Base-by-base conservation (phyloP, 92 coral and sea anemone species). In the Zoanthus sansibaricus region DNA sequence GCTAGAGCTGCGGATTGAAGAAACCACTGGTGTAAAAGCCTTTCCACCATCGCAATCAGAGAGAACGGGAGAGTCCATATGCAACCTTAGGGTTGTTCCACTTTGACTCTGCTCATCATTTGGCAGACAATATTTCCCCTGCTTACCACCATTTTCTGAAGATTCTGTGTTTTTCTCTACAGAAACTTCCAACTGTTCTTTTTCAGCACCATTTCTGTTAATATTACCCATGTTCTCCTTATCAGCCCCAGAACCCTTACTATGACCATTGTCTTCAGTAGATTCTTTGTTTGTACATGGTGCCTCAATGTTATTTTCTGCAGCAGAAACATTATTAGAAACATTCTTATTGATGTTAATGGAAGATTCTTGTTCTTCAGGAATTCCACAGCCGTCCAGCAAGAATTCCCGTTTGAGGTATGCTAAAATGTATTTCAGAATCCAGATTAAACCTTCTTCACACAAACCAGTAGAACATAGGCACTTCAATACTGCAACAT, bases 401-500 rank as follows among this genome's bases (percentile, higher is more conserved):
- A 89, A 80, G 72, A 92, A 92, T 79, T 95, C 99, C 51, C 92
- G 87, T 82, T 92, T 93, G 18, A 97, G 90, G 83, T 95, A 97
- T 2, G 80, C 94, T 66, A 89, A 71, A n/a, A 95, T 91, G 80
- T 97, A 97, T 20, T 92, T 91, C 87, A 97, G 79, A 12, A 92
- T 92, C 99, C 99, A 97, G n/a, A 92, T 87, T 14, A 94, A 92
- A 13, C 99, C 99, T 72, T 97, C 98, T 78, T 97, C 99, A 56
- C 88, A 90, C 98, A 98, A 93, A 31, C 95, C 98, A 51, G 95
- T 88, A 9, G 98, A 92, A 44, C 92, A 91, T 76, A 97, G 76
- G 76, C 99, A 97, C 74, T 96, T 93, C 70, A 97, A 76, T 16
- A 97, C 99, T 1, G 98, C 99, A 61, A 97, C 92, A 75, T 97